Base-by-base conservation (phyloP, 2,888 invertebrate genomes). In the Argyresthia goedartella region DNA sequence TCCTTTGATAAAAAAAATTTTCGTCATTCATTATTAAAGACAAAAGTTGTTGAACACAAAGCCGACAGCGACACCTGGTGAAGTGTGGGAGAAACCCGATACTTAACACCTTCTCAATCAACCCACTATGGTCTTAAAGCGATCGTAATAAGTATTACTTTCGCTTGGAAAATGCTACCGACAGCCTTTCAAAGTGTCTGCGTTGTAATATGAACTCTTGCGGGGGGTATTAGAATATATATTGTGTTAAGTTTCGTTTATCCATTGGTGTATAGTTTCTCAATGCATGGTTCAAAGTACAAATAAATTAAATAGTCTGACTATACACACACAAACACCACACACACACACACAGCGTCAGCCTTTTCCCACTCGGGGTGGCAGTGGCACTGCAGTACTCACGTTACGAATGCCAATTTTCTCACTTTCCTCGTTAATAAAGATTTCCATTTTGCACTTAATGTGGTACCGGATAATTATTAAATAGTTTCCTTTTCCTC, bases 31-130 rank as follows among this genome's bases (percentile, higher is more conserved):
- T 46, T 81, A 81, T 81, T 77, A 72, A 80, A 78, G 81, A 84
- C 80, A 81, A 82, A 81, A 80, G 77, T 63, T 72, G 74, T 35
- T 65, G 70, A 81, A 81, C 81, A 81, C 73, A 77, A 79, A 76
- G 73, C 79, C 76, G 78, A 70, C 60, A 76, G 80, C 84, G 82
- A 84, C 84, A 84, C 84, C 81, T 82, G 81, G 80, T 72, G 79
- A 76, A 79, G 82, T 81, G 82, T 78, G 80, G 82, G 80, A 66
- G 85, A 78, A 84, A 85, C 76, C 73, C 67, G 82, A 85, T 82
- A 81, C 74, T 54, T 54, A 50, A 55, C 53, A 52, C 59, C 57
- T 64, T 53, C 46, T 15, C 51, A 39, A 56, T 14, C 60, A 56
- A 50, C 56, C 56, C 63, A 61, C 63, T 56, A 55, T 57, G 57